Percentiles rank a stretch among this genome's conserved stretches.
Evolutionary conservation across 2,797 vertebrate genomes (phyloP).

Genomic region (Dipus sagitta): DNA sequence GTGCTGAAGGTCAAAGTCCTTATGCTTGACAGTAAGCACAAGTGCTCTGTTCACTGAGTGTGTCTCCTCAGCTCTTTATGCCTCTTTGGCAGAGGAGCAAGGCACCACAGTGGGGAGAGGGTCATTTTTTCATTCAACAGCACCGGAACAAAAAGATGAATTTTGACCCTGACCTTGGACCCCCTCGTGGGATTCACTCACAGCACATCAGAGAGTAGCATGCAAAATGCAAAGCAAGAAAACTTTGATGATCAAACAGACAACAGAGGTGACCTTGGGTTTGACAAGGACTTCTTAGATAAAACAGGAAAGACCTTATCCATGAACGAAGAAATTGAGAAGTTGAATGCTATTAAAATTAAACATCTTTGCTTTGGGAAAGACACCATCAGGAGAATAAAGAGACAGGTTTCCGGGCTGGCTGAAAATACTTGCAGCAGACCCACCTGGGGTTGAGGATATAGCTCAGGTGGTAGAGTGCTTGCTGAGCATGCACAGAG

Average conservation of each 20-base stretch:
- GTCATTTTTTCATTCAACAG: accelerated
- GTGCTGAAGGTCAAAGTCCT: too few relatives aligned
- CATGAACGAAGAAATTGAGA: neutral
- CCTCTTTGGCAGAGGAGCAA: neutral
- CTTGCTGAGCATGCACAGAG: neutral
- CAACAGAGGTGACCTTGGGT: neutral
- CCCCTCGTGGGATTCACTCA: neutral
- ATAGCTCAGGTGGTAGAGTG: neutral
- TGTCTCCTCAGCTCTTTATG: too few relatives aligned
- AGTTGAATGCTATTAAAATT: neutral
- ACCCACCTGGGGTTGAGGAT: neutral
- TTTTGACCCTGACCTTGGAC: too few relatives aligned
- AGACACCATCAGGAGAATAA: accelerated
- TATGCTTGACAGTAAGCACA: too few relatives aligned
- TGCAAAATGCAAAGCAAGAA: neutral
- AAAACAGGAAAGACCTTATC: neutral
- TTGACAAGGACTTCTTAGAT: neutral
- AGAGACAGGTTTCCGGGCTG: neutral
- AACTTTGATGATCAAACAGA: neutral
- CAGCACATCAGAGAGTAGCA: too few relatives aligned
- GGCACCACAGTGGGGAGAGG: neutral
- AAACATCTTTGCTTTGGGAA: neutral
- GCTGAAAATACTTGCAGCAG: neutral
- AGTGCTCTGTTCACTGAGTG: too few relatives aligned
- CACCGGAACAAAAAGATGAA: neutral